These are phyloP conservation scores for Ethmia dodecea DNA, from an alignment of 2,888 invertebrate genomes.

Conservation along the genomic window DNA sequence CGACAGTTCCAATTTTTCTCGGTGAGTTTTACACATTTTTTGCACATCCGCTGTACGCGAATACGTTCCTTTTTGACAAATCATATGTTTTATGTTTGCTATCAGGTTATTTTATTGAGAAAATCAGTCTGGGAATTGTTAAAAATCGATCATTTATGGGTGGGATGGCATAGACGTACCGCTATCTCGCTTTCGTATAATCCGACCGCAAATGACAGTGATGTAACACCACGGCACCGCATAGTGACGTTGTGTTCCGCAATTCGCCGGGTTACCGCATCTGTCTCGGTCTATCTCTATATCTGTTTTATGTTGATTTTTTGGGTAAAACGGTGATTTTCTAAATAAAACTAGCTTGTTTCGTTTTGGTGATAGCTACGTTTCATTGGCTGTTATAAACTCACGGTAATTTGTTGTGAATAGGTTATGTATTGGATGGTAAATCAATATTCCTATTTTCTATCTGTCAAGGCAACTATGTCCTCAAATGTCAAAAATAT, in stretches of 20 bases:
- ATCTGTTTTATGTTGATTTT: conserved; percentile 25
- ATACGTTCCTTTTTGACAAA: background rate
- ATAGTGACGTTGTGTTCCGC: conserved; percentile 33
- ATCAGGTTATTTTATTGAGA: conserved; percentile 27
- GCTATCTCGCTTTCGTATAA: conserved; percentile 52
- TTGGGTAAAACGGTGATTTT: conserved; percentile 26
- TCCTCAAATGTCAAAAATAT: too few relatives aligned
- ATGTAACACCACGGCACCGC: conserved; percentile 50
- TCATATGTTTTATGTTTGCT: conserved; percentile 27
- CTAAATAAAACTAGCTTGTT: conserved; percentile 37
- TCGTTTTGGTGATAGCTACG: too few relatives aligned
- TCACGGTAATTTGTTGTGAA: too few relatives aligned
- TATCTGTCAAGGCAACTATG: too few relatives aligned
- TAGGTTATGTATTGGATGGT: too few relatives aligned
- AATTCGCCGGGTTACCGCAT: conserved; percentile 45
- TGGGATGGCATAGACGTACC: conserved; percentile 49
- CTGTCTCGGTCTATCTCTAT: conserved; percentile 39
- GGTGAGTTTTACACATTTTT: conserved; percentile 58
- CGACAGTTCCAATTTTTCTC: conserved; percentile 53
- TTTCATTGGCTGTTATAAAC: too few relatives aligned
- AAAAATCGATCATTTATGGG: conserved; percentile 76
- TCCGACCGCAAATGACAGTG: conserved; percentile 51
- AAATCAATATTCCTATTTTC: too few relatives aligned
- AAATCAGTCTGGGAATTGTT: conserved; percentile 38
- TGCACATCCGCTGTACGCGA: background rate